phyloP scores from a whole-genome alignment of 2,113 vertebrate species.

The Leucopsar rothschildi region DNA sequence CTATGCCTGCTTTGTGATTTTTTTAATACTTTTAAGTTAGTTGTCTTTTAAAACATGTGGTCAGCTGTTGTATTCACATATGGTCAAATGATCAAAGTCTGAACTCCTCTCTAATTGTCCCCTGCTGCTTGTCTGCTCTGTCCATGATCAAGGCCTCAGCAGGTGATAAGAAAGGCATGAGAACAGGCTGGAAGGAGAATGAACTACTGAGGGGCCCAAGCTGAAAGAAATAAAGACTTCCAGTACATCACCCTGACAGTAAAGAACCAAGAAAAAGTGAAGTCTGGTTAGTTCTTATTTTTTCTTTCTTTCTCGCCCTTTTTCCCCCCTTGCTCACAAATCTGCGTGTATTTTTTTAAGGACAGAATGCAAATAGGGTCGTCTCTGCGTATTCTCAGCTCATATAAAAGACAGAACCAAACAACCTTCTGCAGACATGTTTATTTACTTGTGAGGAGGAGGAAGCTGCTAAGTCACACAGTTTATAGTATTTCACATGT shows the following conservation, averaged over 20 bases:
- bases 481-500: constrained; percentile 94
- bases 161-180: constrained; percentile 98
- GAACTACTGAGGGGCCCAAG: constrained; percentile 93
- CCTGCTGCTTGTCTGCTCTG: constrained; percentile 94
- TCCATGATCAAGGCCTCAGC: constrained; percentile 98
- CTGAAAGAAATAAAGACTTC: constrained; percentile 99
- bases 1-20: constrained; percentile 80
- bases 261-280: constrained; percentile 90
- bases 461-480: constrained; percentile 92
- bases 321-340: neutral
- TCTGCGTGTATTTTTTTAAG: constrained; percentile 68
- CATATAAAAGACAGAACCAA: constrained; percentile 54
- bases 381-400: constrained; percentile 28
- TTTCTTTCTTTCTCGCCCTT: neutral
- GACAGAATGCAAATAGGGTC: constrained; percentile 65
- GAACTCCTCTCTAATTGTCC: constrained; percentile 98
- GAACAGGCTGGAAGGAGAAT: constrained; percentile 95
- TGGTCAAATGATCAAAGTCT: constrained; percentile 99
- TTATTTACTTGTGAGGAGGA: constrained; percentile 87
- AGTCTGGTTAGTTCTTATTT: constrained; percentile 87
- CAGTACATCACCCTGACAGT: constrained; percentile 98
- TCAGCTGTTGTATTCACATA: constrained; percentile 98
- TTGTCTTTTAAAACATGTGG: constrained; percentile 95
- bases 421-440: constrained; percentile 64
- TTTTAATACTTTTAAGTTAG: constrained; percentile 84